phyloP scores from a whole-genome alignment of 2,113 vertebrate genomes.

The Colius striatus region DNA sequence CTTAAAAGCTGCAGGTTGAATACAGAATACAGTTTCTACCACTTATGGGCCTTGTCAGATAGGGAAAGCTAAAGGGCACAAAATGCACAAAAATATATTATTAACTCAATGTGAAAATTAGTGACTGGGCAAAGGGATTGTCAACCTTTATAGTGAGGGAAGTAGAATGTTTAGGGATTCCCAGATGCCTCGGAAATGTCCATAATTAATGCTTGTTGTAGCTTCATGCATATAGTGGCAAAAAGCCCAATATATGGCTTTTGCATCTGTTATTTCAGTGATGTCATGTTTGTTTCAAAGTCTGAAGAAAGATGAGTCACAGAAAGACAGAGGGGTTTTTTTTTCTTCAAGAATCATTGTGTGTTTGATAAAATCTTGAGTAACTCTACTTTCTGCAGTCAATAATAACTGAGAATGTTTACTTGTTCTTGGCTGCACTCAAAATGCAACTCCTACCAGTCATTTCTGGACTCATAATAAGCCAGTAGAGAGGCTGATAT shows the following conservation, averaged over 20 bases:
- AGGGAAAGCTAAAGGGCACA: neutral
- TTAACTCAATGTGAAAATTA: neutral
- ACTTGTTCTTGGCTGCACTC: neutral
- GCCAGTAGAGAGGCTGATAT: neutral
- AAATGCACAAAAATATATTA: neutral
- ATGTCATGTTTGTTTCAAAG: neutral
- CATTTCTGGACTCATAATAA: neutral
- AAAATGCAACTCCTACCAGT: neutral
- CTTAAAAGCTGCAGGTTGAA: neutral
- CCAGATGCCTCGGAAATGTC: neutral
- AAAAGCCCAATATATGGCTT: slow-evolving; percentile 2
- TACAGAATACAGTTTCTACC: neutral
- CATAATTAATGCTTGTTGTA: neutral
- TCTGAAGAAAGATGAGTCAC: neutral
- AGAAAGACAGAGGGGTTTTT: neutral
- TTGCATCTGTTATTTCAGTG: neutral
- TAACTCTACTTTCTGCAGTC: neutral
- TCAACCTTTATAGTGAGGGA: neutral
- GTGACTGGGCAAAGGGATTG: neutral
- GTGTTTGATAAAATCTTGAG: neutral
- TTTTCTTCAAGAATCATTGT: neutral
- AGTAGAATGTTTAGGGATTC: neutral
- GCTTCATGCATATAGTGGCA: neutral
- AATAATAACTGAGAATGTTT: neutral
- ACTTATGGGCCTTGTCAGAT: neutral